These are phyloP conservation scores for Empidonax alnorum DNA, from an alignment of 2,113 vertebrate genomes.

Conservation along the genomic window DNA sequence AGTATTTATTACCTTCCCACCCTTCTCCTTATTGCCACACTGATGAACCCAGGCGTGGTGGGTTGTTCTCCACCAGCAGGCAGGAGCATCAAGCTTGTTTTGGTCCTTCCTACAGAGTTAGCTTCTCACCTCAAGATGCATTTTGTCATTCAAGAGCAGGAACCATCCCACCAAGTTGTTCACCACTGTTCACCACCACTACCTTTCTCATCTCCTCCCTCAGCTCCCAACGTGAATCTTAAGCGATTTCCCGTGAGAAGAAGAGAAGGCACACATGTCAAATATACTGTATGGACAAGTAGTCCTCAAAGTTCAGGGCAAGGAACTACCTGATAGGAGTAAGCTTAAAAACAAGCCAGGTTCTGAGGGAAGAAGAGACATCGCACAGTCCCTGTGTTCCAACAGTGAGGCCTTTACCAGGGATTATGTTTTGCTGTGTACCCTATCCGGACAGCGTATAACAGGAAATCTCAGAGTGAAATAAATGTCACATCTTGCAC, in stretches of 20 bases:
- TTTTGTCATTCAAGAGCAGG: neutral
- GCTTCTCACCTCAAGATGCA: neutral
- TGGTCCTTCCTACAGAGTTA: neutral
- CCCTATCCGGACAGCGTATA: neutral
- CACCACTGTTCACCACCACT: no score
- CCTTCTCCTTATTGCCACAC: neutral
- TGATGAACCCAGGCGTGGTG: neutral
- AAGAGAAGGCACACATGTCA: neutral
- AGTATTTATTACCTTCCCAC: neutral
- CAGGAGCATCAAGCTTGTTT: neutral
- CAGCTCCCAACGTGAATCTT: neutral
- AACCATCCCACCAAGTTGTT: neutral
- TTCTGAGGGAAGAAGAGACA: neutral
- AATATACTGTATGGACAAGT: neutral
- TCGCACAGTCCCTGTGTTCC: neutral
- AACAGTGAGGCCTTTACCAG: neutral
- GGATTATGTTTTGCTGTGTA: neutral
- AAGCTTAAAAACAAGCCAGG: neutral
- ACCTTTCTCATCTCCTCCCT: neutral
- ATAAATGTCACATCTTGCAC: neutral
- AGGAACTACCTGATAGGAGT: neutral
- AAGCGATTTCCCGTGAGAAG: neutral
- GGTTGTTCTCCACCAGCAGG: neutral
- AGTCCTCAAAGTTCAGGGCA: neutral
- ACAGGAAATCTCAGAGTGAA: neutral